These are phyloP conservation scores for Stichodactyla helianthus DNA, from an alignment of 64 coral and sea anemone genomes.

Conservation along the genomic window DNA sequence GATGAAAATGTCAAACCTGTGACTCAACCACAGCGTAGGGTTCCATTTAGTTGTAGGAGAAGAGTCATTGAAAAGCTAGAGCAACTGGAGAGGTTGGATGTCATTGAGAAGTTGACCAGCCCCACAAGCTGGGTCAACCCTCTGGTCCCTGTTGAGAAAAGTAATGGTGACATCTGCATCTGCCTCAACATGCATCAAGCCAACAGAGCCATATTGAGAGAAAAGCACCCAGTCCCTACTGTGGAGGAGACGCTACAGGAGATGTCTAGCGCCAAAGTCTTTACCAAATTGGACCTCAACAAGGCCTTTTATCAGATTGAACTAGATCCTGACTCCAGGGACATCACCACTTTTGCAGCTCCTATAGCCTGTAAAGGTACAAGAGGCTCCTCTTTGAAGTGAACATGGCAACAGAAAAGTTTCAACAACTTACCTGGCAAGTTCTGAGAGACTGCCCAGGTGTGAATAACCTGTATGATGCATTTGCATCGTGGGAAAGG, in stretches of 20 bases:
- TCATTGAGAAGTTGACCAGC: no score
- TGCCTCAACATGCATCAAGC: no score
- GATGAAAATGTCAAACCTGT: slow-evolving; percentile 22
- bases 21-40: not conserved
- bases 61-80: not conserved
- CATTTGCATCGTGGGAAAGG: not conserved
- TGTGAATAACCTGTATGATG: slow-evolving; percentile 14
- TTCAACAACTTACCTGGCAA: slow-evolving; percentile 39
- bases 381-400: slow-evolving; percentile 33
- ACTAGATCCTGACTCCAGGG: slow-evolving; percentile 27
- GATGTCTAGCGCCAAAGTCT: not conserved
- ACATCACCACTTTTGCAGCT: slow-evolving; percentile 41
- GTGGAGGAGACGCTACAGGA: no score
- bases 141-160: no score
- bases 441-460: slow-evolving; percentile 31
- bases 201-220: no score
- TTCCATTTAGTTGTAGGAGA: not conserved
- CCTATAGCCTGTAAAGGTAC: slow-evolving; percentile 18
- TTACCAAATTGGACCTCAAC: slow-evolving; percentile 47
- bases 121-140: no score
- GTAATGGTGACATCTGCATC: no score
- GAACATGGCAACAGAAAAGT: slow-evolving; percentile 37
- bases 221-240: no score
- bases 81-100: no score
- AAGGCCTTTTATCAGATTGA: slow-evolving; percentile 24